Evolutionary conservation across 2,797 vertebrate species (phyloP).

Genomic region (Tokudaia muenninki): DNA sequence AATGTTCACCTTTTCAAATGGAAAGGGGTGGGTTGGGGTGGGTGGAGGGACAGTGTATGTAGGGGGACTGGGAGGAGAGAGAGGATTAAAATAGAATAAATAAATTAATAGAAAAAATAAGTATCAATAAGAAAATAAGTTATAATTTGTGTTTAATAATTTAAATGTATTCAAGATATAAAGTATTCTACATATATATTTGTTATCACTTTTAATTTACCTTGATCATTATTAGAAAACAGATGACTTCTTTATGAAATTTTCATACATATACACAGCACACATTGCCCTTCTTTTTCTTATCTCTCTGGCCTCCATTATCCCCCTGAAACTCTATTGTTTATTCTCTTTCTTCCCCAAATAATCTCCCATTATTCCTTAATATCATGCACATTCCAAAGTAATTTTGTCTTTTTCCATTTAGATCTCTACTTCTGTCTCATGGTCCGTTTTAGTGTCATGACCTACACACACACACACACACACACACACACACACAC

Average conservation of each 20-base stretch:
- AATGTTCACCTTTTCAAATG: no score
- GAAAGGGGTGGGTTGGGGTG: no score
- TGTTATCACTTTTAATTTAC: not conserved
- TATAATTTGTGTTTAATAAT: not conserved
- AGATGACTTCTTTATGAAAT: not conserved
- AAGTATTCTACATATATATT: not conserved
- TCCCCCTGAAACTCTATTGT: not conserved
- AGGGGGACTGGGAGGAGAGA: no score
- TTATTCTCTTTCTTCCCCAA: no score
- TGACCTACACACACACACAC: not conserved
- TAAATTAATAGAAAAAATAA: no score
- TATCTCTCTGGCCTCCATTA: no score
- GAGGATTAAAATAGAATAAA: no score
- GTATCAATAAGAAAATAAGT: not conserved
- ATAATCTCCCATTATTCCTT: not conserved
- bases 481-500: not conserved
- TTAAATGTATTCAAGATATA: not conserved
- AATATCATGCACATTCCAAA: no score
- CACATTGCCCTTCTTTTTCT: not conserved
- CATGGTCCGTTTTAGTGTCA: not conserved
- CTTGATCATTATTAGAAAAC: not conserved
- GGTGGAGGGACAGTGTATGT: no score
- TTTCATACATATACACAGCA: not conserved
- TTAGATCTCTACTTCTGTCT: no score
- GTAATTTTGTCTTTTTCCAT: no score